These are phyloP conservation scores for Cynodonichthys magdalenae DNA, from an alignment of 2,797 vertebrate species.

Conservation along the genomic window DNA sequence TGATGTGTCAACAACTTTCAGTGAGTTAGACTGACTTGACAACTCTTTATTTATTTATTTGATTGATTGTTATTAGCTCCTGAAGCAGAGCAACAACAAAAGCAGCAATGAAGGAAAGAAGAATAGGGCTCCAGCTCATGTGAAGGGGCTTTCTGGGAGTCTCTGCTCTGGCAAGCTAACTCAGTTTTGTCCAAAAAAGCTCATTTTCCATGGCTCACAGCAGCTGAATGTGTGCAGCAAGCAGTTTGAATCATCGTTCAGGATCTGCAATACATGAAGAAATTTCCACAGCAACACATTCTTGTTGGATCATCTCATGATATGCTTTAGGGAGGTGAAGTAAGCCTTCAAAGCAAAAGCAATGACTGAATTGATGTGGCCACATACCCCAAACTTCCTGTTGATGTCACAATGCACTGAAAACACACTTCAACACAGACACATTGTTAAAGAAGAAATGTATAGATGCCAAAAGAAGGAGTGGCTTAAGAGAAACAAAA, in stretches of 20 bases:
- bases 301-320: slow-evolving; percentile 68
- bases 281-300: slow-evolving; percentile 80
- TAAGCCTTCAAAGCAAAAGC: slow-evolving; percentile 49
- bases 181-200: slow-evolving; percentile 66
- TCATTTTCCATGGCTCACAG: slow-evolving; percentile 72
- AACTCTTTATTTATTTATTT: slow-evolving; percentile 5
- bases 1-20: slow-evolving; percentile 15
- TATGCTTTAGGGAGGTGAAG: slow-evolving; percentile 53
- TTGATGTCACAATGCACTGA: slow-evolving; percentile 33
- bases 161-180: slow-evolving; percentile 46
- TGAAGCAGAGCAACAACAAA: slow-evolving; percentile 34
- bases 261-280: slow-evolving; percentile 59
- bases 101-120: slow-evolving; percentile 28
- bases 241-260: slow-evolving; percentile 77
- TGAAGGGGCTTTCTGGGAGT: slow-evolving; percentile 56
- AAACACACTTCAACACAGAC: slow-evolving; percentile 6
- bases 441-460: slow-evolving; percentile 2
- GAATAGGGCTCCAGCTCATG: slow-evolving; percentile 36
- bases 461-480: slow-evolving; percentile 4
- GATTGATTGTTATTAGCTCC: slow-evolving; percentile 26
- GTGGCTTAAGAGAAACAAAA: slow-evolving; percentile 26
- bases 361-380: slow-evolving; percentile 36
- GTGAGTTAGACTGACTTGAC: slow-evolving; percentile 18
- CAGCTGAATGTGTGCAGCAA: slow-evolving; percentile 57
- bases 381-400: slow-evolving; percentile 50